Base-by-base conservation (phyloP, 2,888 invertebrate species). In the Cosmopolites sordidus region DNA sequence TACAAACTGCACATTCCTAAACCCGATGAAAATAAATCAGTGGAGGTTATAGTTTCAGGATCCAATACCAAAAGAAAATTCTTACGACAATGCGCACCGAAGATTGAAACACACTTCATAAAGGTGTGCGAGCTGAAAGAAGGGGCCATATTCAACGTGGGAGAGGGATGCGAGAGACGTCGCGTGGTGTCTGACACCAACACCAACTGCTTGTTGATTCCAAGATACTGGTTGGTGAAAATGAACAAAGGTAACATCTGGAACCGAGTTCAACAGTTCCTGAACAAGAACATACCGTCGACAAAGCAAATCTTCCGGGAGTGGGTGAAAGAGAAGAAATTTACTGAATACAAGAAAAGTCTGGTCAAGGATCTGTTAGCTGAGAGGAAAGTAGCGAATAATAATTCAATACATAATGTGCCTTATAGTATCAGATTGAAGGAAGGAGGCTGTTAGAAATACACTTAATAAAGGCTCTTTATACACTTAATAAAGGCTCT, bases 71-170 rank as follows among this genome's bases (percentile, higher is more conserved):
- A 37, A 37, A 37, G 11, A n/a, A 37, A 37, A 12, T 4, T 37
- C 3, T 12, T n/a, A 14, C 3, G 11, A 8, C 5, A 8, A 5
- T 6, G n/a, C 14, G 5, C 37, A 5, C 22, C 16, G 6, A 43
- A 12, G 12, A 9, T 51, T 8, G 56, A 56, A 11, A 48, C 45
- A 8, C 56, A 56, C 39, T 56, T 56, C 40, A 60, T 63, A 9
- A 51, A 70, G 66, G 79, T 84, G 16, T 82, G 82, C 56, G 76
- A 77, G 46, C 75, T 82, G 58, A 76, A 76, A 27, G 75, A 79
- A 37, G 82, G 82, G 0, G 79, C 82, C 0, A 82, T 82, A 59
- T 88, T 89, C 61, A 85, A 86, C 2, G 76, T 88, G 38, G 87
- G 87, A 0, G 88, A 89, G 68, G 77, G 79, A 53, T 60, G 72